phyloP scores from a whole-genome alignment of 2,797 vertebrate species.

The Yasuhikotakia modesta region DNA sequence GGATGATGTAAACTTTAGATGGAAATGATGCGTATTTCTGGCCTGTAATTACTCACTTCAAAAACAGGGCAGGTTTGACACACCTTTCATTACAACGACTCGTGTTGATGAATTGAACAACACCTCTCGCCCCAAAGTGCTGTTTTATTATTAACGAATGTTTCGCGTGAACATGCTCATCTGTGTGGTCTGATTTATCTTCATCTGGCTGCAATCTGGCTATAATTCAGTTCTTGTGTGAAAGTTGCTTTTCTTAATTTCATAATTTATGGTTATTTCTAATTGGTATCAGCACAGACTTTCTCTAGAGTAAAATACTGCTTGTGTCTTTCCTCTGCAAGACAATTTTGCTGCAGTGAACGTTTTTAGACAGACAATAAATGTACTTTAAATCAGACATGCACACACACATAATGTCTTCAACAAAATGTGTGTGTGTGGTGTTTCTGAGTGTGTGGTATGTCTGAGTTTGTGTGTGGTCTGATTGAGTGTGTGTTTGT shows the following conservation, averaged over 20 bases:
- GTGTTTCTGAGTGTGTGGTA: neutral
- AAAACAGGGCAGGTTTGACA: constrained; percentile 52
- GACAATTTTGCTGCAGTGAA: neutral
- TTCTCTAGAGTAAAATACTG: neutral
- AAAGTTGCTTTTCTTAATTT: constrained; percentile 2
- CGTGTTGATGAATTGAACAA: constrained; percentile 38
- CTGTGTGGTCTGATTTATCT: constrained; percentile 18
- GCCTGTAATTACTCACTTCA: constrained; percentile 49
- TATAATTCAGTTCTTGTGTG: constrained; percentile 12
- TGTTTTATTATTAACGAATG: constrained; percentile 15
- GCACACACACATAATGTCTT: constrained; percentile 1
- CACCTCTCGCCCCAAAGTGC: constrained; percentile 15
- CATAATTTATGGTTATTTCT: neutral
- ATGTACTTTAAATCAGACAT: constrained; percentile 7
- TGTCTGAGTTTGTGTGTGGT: constrained; percentile 18
- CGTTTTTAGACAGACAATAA: constrained; percentile 1
- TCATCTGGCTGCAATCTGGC: constrained; percentile 19
- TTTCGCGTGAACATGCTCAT: constrained; percentile 20
- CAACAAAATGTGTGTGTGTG: constrained; percentile 21
- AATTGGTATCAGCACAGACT: neutral
- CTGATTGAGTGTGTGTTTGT: neutral
- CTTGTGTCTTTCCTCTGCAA: neutral
- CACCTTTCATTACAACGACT: constrained; percentile 50
- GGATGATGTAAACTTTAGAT: constrained; percentile 44
- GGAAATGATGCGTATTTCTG: constrained; percentile 42